These are phyloP conservation scores for Macrotis lagotis DNA, from an alignment of 2,113 vertebrate genomes.

Conservation along the genomic window DNA sequence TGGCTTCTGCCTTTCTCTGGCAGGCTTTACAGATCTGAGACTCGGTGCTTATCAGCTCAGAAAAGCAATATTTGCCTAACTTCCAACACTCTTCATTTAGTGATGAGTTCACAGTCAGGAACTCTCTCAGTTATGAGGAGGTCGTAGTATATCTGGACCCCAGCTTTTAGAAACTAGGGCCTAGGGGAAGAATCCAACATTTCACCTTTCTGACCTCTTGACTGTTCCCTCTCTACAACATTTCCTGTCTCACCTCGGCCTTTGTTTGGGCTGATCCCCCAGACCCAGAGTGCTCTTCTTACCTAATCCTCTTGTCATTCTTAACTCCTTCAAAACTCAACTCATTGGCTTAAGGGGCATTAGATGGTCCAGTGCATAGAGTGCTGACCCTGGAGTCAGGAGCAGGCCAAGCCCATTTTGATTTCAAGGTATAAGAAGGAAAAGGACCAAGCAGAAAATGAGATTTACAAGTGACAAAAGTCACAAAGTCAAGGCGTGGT, in stretches of 20 bases:
- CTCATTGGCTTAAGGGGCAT: neutral
- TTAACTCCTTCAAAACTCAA: neutral
- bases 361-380: neutral
- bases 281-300: neutral
- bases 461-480: neutral
- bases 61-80: neutral
- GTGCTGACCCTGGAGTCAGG: neutral
- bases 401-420: neutral
- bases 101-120: neutral
- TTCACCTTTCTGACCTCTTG: neutral
- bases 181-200: neutral
- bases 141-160: neutral
- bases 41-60: neutral
- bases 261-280: neutral
- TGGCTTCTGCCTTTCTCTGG: neutral
- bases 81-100: neutral
- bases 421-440: neutral
- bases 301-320: neutral
- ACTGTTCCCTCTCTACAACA: neutral
- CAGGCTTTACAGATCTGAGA: neutral
- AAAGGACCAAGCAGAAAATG: neutral
- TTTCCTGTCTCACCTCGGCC: neutral
- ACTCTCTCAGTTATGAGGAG: neutral
- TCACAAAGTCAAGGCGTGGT: neutral
- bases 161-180: neutral